A percentile compares a stretch with the other conserved stretches of the same genome.
Conservation (phyloP, 2,113 vertebrate genomes). For the Pygoscelis antarcticus region DNA sequence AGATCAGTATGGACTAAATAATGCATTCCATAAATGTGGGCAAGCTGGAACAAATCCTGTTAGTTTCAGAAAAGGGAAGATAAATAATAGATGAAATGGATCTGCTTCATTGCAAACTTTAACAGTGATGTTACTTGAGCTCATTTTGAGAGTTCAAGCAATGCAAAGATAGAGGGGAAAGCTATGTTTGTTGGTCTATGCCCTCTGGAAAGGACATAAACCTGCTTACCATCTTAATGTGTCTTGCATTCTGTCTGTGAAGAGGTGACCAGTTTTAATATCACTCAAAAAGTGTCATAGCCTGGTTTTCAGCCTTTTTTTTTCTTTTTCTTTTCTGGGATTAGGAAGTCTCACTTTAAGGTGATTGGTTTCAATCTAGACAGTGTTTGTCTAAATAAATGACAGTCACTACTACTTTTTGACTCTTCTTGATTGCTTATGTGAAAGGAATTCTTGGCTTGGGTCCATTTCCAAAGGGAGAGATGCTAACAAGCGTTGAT, state of each 20-base stretch:
- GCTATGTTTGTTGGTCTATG: background rate
- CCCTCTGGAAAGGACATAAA: background rate
- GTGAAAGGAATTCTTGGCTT: background rate
- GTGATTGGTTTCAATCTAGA: background rate
- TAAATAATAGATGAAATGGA: background rate
- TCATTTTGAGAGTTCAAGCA: background rate
- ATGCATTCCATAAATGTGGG: background rate
- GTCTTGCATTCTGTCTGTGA: background rate
- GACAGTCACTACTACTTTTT: background rate
- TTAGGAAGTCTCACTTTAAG: background rate
- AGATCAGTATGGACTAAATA: background rate
- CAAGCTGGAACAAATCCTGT: background rate
- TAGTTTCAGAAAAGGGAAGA: background rate
- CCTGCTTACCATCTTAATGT: background rate
- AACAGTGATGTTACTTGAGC: background rate
- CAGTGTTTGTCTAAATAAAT: background rate
- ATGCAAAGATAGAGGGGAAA: background rate
- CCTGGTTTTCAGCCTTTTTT: rapidly evolving
- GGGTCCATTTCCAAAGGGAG: background rate
- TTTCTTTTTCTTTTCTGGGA: background rate
- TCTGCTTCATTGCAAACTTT: background rate
- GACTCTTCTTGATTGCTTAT: background rate
- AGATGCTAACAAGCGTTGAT: background rate
- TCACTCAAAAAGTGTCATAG: background rate
- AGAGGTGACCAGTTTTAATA: background rate